These are phyloP conservation scores for Pogonocichla stellata DNA, from an alignment of 2,113 vertebrate genomes.

Conservation along the genomic window DNA sequence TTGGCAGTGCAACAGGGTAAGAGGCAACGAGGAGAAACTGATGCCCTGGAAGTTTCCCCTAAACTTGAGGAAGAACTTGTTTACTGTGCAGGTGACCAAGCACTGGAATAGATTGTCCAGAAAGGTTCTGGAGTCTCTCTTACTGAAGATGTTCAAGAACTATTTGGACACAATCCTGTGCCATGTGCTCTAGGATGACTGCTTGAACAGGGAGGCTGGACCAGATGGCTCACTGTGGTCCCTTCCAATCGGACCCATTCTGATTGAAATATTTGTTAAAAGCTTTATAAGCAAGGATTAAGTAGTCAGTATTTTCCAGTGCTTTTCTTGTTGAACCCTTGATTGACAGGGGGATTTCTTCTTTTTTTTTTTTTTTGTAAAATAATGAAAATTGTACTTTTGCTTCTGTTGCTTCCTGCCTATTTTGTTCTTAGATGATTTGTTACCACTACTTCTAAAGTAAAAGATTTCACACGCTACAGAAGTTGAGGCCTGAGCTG, in stretches of 20 bases:
- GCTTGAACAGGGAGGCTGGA: not conserved
- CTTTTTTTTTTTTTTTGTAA: not conserved
- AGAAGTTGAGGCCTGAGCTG: not conserved
- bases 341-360: no score
- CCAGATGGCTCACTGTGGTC: not conserved
- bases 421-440: not conserved
- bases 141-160: not conserved
- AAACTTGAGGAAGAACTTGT: not conserved
- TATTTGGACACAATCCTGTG: not conserved
- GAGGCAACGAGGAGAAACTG: not conserved
- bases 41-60: not conserved
- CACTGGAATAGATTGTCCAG: not conserved
- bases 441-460: not conserved
- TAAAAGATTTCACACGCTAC: not conserved
- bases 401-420: not conserved
- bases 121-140: not conserved
- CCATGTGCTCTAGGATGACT: not conserved
- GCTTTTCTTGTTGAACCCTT: no score
- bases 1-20: not conserved
- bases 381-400: not conserved
- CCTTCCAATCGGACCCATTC: not conserved
- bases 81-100: not conserved
- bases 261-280: not conserved
- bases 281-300: not conserved
- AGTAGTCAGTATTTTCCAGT: not conserved